Conservation (phyloP, 2,113 vertebrate genomes). For the Ovis aries region DNA sequence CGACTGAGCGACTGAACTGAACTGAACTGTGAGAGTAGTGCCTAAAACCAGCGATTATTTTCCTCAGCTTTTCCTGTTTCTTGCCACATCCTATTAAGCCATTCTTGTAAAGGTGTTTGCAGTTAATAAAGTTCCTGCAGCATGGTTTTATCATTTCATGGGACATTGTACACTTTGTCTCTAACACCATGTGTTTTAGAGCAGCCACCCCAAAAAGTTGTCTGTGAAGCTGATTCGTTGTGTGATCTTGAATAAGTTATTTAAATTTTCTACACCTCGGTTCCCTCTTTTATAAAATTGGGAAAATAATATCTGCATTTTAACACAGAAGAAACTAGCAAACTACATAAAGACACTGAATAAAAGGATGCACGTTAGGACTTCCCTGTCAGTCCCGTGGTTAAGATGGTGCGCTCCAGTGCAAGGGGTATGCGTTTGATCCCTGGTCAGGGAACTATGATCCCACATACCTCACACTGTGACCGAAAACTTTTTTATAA, state of each 20-base stretch:
- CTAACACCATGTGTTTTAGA: neutral
- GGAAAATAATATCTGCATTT: neutral
- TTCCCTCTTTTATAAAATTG: neutral
- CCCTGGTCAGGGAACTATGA: neutral
- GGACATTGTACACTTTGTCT: neutral
- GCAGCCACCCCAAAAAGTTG: neutral
- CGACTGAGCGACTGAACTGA: no score
- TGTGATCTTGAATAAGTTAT: neutral
- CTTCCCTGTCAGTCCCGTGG: neutral
- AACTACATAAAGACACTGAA: neutral
- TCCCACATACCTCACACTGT: neutral
- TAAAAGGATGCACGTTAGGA: neutral
- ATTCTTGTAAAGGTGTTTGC: neutral
- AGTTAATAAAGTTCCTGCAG: neutral
- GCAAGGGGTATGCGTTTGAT: neutral
- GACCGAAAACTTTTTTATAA: neutral
- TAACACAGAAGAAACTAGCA: neutral
- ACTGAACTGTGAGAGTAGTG: neutral
- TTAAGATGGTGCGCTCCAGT: neutral
- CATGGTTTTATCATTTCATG: neutral
- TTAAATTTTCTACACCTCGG: neutral
- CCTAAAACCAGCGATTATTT: neutral
- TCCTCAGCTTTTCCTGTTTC: neutral
- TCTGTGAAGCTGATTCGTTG: neutral
- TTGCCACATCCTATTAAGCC: neutral